A percentile compares a stretch with the other conserved stretches of the same genome.
Conservation (phyloP, 1,140 invertebrate genomes). For the Solen grandis region DNA sequence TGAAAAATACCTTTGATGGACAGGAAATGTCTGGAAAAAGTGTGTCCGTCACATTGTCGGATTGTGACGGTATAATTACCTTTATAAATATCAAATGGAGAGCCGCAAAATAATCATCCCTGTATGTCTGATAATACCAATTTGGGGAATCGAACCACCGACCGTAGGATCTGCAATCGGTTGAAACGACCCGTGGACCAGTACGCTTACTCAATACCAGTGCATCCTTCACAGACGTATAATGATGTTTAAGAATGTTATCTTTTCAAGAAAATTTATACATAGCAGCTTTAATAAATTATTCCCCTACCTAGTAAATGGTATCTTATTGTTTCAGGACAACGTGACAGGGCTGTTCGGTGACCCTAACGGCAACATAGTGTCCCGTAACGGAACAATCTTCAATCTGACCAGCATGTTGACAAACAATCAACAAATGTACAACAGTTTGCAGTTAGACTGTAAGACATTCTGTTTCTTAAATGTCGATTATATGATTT, state of each 20-base stretch:
- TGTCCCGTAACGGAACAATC: slow-evolving; percentile 9
- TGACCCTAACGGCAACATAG: neutral
- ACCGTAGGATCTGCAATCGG: neutral
- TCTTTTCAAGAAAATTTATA: neutral
- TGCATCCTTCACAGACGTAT: no score
- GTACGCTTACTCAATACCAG: neutral
- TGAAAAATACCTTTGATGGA: no score
- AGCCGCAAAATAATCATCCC: no score
- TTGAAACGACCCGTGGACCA: neutral
- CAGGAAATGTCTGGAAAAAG: no score
- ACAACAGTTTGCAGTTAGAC: slow-evolving; percentile 9
- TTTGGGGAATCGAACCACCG: neutral
- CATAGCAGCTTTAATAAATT: neutral
- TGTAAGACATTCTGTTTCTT: slow-evolving; percentile 16
- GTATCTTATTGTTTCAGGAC: neutral
- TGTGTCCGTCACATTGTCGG: no score
- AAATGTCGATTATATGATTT: neutral
- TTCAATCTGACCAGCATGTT: neutral
- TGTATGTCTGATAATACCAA: no score
- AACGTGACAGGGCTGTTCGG: slow-evolving; percentile 40
- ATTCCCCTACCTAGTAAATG: neutral
- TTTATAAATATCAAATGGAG: no score
- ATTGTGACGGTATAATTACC: no score
- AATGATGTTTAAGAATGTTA: no score
- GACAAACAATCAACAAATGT: neutral